Base-by-base conservation (phyloP, 2,797 vertebrate species). In the Cottoperca gobio region DNA sequence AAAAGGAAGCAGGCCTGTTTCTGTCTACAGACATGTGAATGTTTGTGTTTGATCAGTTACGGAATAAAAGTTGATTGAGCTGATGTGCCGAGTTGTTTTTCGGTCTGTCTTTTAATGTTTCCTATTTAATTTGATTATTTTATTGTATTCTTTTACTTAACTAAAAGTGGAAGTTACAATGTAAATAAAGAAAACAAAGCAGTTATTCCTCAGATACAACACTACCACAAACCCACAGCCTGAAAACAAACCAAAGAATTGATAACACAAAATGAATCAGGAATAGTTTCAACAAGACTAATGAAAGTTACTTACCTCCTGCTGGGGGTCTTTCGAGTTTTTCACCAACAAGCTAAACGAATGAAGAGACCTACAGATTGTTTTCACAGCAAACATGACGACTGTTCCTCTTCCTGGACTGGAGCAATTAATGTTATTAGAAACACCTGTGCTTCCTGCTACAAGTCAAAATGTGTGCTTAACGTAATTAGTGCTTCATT, bases 61-160 rank as follows among this genome's bases (percentile, higher is more conserved):
- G 49, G 31, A 94, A 90, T 92, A 90, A 92, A 92, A 83, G 5
- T 31, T 67, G 14, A 60, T 74, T 19, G 70, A 2, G 14, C 31
- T 49, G 31, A 71, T 23, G n/a, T 42, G 17, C 46, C 23, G 50
- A 26, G n/a, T 9, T 50, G 10, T 37, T 24, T 24, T 58, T 69
- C 58, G 61, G 7, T 33, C 8, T 16, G 1, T 55, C 2, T 19
- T 2, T 58, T 37, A 35, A 3, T 57, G 3, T 10, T 24, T 65
- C 0, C 19, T 13, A 19, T 37, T 42, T 4, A 3, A 40, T 26
- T 4, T 33, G 9, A 33, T 11, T 8, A 8, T 37, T 37, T 37
- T 39, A 39, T 37, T 6, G 8, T 12, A 45, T 45, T 45, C 8
- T n/a, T n/a, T n/a, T n/a, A n/a, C 19, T 17, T 8, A 19, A 39